phyloP scores from a whole-genome alignment of 2,113 vertebrate genomes.

The Phalacrocorax brasilianus region DNA sequence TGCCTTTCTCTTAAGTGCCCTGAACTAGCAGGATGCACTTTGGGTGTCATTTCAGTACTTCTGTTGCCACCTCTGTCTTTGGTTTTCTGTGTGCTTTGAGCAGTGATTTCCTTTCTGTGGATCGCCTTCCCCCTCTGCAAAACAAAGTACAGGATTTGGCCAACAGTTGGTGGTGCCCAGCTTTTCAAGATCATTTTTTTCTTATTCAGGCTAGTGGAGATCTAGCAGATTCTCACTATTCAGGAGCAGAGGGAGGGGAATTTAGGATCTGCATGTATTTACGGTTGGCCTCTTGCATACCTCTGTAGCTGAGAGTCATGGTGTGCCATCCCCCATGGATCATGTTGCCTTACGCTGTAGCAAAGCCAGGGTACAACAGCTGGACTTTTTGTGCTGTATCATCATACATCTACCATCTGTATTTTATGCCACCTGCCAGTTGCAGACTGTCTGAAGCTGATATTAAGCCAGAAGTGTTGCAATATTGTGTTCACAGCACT shows the following conservation, averaged over 20 bases:
- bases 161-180: not conserved
- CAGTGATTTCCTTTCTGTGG: not conserved
- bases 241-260: not conserved
- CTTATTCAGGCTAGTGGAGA: not conserved
- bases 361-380: not conserved
- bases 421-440: not conserved
- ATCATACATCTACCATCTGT: not conserved
- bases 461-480: not conserved
- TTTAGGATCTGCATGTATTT: not conserved
- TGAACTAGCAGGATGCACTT: not conserved
- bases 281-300: not conserved
- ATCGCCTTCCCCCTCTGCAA: not conserved
- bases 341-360: fast-evolving
- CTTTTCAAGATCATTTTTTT: not conserved
- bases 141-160: fast-evolving
- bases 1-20: not conserved
- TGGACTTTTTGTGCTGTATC: not conserved
- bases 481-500: not conserved
- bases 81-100: not conserved
- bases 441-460: not conserved
- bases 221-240: not conserved
- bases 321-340: not conserved
- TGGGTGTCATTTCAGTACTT: not conserved
- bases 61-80: not conserved
- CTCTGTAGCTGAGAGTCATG: fast-evolving